Base-by-base conservation (phyloP, 2,113 vertebrate genomes). In the Rhynchopsitta pachyrhyncha region DNA sequence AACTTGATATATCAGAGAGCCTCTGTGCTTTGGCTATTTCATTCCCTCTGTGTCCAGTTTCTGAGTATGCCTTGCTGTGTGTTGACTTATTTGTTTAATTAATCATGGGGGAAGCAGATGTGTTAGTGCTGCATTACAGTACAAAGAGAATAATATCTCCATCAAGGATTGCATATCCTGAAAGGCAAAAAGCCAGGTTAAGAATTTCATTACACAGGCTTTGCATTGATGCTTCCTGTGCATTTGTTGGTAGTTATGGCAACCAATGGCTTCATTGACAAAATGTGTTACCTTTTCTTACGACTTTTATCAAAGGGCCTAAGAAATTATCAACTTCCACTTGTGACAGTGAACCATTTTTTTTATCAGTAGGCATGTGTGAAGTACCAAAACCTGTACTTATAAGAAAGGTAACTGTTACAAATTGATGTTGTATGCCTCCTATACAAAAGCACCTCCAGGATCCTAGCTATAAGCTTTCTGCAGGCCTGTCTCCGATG, bases 51-150 rank as follows among this genome's bases (percentile, higher is more conserved):
- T 93, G 91, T 95, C 86, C 86, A 79, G 66, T 96, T 97, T 87
- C 94, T 64, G 77, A 82, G 60, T 52, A 11, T 76, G 47, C 66
- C 27, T 90, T 16, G 2, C 74, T 62, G 42, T 81, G 59, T 83
- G 55, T 82, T 94, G 89, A 71, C 86, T 96, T 95, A 73, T n/a
- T 92, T 76, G 57, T 91, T 97, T 69, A 96, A 95, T 95, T 95
- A 93, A 89, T 96, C 86, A 93, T 95, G 66, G 92, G 83, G 78
- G 95, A 96, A 91, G 81, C 93, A 97, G 89, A 71, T 93, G 89
- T 95, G 91, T 78, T 91, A 71, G 80, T 92, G 62, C 86, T 95
- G 86, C 66, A 37, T 91, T 84, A 89, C 60, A 47, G 52, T 78
- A 78, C 73, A 75, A 50, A 60, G 64, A 8, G 11, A 91, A 39